Conservation (phyloP, 2,113 vertebrate species). For the Sinosuthora webbiana region DNA sequence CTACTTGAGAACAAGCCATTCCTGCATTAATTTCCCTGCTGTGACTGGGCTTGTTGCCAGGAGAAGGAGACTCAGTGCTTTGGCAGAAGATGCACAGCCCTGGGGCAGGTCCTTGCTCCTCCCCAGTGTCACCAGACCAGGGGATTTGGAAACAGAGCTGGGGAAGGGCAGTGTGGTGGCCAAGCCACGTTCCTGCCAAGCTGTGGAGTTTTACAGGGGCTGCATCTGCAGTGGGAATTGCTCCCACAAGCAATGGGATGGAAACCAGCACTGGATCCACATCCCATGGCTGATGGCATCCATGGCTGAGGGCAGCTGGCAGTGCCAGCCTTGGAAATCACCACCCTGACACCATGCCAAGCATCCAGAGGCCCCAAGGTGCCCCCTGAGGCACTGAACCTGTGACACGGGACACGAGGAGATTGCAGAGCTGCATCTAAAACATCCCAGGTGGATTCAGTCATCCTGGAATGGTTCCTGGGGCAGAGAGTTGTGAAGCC, state of each 20-base stretch:
- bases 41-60: not conserved
- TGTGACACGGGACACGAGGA: rapidly evolving
- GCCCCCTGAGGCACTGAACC: not conserved
- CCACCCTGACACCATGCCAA: not conserved
- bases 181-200: not conserved
- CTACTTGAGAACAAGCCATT: not conserved
- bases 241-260: not conserved
- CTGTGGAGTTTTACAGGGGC: not conserved
- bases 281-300: not conserved
- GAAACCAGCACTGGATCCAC: not conserved
- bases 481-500: not conserved
- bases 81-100: not conserved
- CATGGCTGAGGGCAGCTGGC: not conserved
- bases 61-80: not conserved
- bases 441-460: not conserved
- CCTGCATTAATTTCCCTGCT: not conserved
- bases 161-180: not conserved
- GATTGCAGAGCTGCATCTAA: not conserved
- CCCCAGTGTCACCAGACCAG: not conserved
- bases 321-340: not conserved
- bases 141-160: not conserved
- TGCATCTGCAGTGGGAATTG: not conserved
- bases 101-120: not conserved
- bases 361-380: not conserved
- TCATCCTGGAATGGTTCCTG: not conserved